These are phyloP conservation scores for Microchirus variegatus DNA, from an alignment of 2,797 vertebrate genomes.

Conservation along the genomic window DNA sequence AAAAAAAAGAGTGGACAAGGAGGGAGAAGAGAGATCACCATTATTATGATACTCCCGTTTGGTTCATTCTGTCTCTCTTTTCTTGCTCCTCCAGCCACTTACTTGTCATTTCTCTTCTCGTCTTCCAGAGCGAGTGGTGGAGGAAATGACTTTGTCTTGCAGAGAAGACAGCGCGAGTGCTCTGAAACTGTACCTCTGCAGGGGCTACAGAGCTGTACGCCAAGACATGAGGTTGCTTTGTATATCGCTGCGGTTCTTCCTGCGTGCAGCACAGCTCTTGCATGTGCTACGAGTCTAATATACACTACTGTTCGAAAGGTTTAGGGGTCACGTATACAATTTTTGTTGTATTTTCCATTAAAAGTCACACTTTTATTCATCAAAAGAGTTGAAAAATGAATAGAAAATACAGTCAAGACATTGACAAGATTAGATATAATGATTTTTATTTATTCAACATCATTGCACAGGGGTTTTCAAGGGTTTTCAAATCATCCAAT, in stretches of 20 bases:
- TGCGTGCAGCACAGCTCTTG: constrained; percentile 26
- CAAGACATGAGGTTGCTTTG: constrained; percentile 30
- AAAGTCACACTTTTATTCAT: no score
- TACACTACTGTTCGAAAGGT: no score
- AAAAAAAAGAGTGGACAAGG: not conserved
- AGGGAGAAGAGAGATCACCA: constrained; percentile 31
- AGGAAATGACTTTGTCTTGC: constrained; percentile 54
- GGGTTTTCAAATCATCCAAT: no score
- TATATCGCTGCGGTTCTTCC: constrained; percentile 43
- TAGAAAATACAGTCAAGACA: no score
- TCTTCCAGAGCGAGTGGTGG: constrained; percentile 28
- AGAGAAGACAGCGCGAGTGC: constrained; percentile 28
- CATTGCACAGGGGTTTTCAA: no score
- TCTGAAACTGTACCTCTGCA: no score
- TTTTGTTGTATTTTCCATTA: no score
- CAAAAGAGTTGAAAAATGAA: no score
- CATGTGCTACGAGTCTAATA: no score
- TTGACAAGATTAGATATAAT: no score
- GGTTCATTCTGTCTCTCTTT: constrained; percentile 17
- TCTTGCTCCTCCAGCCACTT: constrained; percentile 23
- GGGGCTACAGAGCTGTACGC: constrained; percentile 23
- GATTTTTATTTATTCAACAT: no score
- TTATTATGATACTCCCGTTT: constrained; percentile 36
- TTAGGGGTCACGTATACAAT: no score
- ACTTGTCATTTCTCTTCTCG: constrained; percentile 12